These are phyloP conservation scores for Ctenicera cuprea DNA, from an alignment of 2,888 invertebrate genomes.

Conservation along the genomic window DNA sequence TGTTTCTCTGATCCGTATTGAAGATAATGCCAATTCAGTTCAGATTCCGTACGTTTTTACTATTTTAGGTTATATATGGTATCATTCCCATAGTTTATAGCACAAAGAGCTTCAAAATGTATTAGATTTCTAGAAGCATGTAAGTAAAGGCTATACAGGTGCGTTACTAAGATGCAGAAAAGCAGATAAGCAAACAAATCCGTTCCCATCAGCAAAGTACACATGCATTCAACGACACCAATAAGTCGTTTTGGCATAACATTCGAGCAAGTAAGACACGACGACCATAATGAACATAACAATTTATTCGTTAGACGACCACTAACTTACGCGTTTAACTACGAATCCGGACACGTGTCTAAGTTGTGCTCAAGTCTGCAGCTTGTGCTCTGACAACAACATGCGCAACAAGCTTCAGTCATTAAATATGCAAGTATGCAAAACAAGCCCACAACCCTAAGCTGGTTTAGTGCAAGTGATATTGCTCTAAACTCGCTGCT, in stretches of 20 bases:
- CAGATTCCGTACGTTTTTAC: neutral
- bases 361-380: slow-evolving; percentile 51
- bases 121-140: slow-evolving; percentile 55
- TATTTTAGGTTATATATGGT: neutral
- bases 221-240: slow-evolving; percentile 59
- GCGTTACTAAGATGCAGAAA: slow-evolving; percentile 60
- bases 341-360: slow-evolving; percentile 56
- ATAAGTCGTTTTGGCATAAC: slow-evolving; percentile 63
- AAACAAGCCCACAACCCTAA: slow-evolving; percentile 56
- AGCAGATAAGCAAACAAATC: slow-evolving; percentile 61
- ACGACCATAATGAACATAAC: slow-evolving; percentile 66
- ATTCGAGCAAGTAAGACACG: slow-evolving; percentile 63
- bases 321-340: slow-evolving; percentile 63
- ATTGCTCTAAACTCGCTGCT: slow-evolving; percentile 26
- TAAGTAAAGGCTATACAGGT: slow-evolving; percentile 55
- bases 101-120: slow-evolving; percentile 12
- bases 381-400: slow-evolving; percentile 53
- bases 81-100: neutral
- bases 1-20: neutral
- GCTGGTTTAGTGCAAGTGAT: slow-evolving; percentile 44
- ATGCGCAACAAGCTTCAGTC: slow-evolving; percentile 61
- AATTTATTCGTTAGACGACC: slow-evolving; percentile 63
- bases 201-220: slow-evolving; percentile 55
- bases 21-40: slow-evolving; percentile 3
- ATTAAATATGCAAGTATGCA: slow-evolving; percentile 66